phyloP scores from a whole-genome alignment of 2,797 vertebrate genomes.

The Myotis pilosus region DNA sequence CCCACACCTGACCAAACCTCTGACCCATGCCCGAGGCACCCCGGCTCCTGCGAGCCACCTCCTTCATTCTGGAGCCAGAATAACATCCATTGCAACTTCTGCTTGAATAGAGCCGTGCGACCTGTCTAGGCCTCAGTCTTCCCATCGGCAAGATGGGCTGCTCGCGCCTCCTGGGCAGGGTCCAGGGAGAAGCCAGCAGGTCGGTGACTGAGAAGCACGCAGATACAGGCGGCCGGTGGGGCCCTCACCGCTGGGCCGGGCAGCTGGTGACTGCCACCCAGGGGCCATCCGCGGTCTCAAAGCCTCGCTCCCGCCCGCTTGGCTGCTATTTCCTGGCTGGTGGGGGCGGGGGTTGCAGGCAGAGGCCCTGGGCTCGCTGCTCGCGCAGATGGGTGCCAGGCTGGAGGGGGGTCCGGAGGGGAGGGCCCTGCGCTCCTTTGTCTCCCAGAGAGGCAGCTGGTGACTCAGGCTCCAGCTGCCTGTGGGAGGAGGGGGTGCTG shows the following conservation, averaged over 20 bases:
- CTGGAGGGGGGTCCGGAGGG: constrained; percentile 9
- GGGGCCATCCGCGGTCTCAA: not conserved
- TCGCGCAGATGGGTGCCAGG: not conserved
- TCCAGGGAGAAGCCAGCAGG: not conserved
- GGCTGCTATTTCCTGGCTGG: not conserved
- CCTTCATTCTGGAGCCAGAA: not conserved
- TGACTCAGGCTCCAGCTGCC: constrained; percentile 77
- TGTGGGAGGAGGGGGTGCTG: constrained; percentile 51
- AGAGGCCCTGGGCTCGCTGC: not conserved
- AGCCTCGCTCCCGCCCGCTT: not conserved
- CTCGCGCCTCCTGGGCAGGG: not conserved
- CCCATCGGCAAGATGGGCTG: not conserved
- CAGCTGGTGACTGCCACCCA: rapidly evolving
- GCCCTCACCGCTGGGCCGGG: not conserved
- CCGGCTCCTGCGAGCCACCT: not conserved
- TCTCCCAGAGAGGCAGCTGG: constrained; percentile 20
- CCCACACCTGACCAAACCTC: not conserved
- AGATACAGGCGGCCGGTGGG: not conserved
- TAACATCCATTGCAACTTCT: not conserved
- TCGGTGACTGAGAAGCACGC: not conserved
- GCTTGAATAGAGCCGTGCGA: not conserved
- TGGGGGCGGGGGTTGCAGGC: not conserved
- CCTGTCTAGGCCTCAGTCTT: not conserved
- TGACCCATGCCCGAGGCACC: not conserved
- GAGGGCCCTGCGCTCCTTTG: constrained; percentile 43